Evolutionary conservation across 2,113 vertebrate species (phyloP).

Genomic region (Tupaia chinensis): DNA sequence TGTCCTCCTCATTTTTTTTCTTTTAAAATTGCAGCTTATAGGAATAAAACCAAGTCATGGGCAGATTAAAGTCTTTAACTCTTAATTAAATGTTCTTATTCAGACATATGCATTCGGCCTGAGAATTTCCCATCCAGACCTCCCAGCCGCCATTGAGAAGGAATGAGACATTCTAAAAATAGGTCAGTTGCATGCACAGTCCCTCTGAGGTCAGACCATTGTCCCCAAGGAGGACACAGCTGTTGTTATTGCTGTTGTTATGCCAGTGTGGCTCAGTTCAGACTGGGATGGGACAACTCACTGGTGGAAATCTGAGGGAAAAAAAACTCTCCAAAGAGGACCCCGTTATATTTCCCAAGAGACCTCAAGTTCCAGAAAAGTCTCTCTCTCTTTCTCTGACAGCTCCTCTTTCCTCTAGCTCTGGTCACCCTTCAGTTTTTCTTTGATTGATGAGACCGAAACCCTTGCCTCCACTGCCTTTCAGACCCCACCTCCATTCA

Average conservation of each 20-base stretch:
- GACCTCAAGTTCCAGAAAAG: constrained; percentile 1
- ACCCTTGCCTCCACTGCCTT: not conserved
- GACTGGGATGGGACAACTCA: not conserved
- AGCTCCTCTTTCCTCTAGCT: not conserved
- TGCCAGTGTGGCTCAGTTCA: not conserved
- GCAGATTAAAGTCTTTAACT: constrained; percentile 75
- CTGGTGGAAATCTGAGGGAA: not conserved
- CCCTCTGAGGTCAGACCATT: constrained; percentile 62
- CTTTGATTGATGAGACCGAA: not conserved
- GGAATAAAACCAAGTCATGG: constrained; percentile 74
- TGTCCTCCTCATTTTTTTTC: constrained; percentile 25
- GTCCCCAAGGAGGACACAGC: constrained; percentile 76
- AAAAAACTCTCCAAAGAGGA: not conserved
- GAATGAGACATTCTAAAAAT: constrained; percentile 74
- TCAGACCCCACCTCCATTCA: not conserved
- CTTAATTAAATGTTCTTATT: constrained; percentile 77
- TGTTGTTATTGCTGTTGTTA: not conserved
- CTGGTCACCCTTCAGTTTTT: not conserved
- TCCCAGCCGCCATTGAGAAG: constrained; percentile 53
- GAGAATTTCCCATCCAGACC: constrained; percentile 56
- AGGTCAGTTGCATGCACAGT: constrained; percentile 27
- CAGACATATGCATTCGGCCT: constrained; percentile 29
- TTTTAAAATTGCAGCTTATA: constrained; percentile 65
- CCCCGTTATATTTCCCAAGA: not conserved
- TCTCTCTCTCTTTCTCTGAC: not conserved